Evolutionary conservation across 37 sponge, comb jelly and placozoan species (phyloP).

Genomic region (Aplysina aerophoba): DNA sequence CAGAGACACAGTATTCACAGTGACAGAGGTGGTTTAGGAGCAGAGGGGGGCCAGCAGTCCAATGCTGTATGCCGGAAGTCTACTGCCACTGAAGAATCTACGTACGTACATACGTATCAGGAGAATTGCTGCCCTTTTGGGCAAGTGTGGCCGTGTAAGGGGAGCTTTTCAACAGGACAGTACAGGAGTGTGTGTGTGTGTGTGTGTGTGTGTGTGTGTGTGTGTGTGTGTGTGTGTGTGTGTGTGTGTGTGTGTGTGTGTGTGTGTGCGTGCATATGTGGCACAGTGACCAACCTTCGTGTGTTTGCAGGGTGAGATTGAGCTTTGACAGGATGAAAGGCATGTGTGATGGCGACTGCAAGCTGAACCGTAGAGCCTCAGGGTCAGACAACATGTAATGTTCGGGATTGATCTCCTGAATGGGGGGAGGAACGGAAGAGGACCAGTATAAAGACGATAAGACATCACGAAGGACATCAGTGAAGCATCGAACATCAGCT

Average conservation of each 20-base stretch:
- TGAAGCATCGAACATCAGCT: too few relatives aligned
- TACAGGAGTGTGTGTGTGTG: background rate
- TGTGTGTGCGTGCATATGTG: background rate
- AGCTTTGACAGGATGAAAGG: conserved; percentile 86
- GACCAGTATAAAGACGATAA: background rate
- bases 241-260: background rate
- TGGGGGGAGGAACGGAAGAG: background rate
- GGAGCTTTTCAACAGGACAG: conserved; percentile 27
- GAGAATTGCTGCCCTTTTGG: conserved; percentile 28
- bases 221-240: background rate
- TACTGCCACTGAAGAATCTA: too few relatives aligned
- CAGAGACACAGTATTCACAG: conserved; percentile 29
- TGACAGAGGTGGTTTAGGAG: conserved; percentile 35
- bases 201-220: background rate
- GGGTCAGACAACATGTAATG: conserved; percentile 16
- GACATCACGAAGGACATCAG: background rate
- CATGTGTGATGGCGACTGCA: conserved; percentile 70
- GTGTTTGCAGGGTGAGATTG: conserved; percentile 50
- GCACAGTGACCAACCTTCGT: conserved; percentile 17
- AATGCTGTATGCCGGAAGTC: background rate
- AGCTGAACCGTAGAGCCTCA: conserved; percentile 11
- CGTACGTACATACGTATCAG: background rate
- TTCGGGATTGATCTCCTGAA: conserved; percentile 28
- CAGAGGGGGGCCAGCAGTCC: conserved; percentile 13
- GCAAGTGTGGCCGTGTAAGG: conserved; percentile 18